phyloP scores from a whole-genome alignment of 2,113 vertebrate genomes.

The Bungarus multicinctus region DNA sequence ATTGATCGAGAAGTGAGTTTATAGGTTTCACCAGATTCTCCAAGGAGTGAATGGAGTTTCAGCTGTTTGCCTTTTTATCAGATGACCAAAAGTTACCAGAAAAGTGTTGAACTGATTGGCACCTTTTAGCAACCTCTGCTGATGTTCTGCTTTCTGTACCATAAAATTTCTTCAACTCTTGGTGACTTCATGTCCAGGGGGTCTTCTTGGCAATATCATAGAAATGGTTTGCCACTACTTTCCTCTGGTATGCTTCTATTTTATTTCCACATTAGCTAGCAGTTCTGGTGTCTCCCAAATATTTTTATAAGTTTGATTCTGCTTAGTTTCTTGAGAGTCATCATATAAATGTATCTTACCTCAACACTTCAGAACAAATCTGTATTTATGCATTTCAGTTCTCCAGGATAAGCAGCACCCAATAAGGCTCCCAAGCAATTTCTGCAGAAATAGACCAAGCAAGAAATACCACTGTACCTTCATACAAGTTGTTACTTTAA shows the following conservation, averaged over 20 bases:
- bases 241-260: not conserved
- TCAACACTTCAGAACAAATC: not conserved
- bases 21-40: too few relatives aligned
- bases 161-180: not conserved
- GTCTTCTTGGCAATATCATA: not conserved
- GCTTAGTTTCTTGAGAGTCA: not conserved
- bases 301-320: not conserved
- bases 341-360: not conserved
- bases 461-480: not conserved
- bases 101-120: not conserved
- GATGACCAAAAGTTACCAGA: not conserved
- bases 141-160: not conserved
- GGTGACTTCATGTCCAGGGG: not conserved
- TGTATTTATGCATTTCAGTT: not conserved
- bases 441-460: not conserved
- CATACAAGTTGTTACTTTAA: too few relatives aligned
- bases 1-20: not conserved
- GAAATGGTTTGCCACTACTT: not conserved
- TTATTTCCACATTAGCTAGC: not conserved
- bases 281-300: not conserved
- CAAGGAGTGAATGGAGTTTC: not conserved
- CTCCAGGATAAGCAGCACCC: not conserved
- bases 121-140: not conserved
- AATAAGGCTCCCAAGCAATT: not conserved
- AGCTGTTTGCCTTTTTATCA: not conserved